These are phyloP conservation scores for Momotus momota DNA, from an alignment of 2,797 vertebrate genomes.

Conservation along the genomic window DNA sequence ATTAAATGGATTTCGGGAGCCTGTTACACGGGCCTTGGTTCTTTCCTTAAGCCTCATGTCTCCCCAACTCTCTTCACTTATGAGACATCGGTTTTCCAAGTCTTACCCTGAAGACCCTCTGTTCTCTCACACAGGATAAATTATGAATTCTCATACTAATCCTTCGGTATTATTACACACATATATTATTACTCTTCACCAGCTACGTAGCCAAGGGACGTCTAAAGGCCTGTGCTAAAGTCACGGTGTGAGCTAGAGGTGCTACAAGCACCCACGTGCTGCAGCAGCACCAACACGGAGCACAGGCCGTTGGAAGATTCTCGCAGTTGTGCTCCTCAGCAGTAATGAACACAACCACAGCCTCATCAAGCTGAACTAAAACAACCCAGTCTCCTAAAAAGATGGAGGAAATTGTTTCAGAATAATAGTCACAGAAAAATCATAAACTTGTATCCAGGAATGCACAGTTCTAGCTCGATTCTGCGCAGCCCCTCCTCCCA, in stretches of 20 bases:
- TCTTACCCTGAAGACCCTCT: not conserved
- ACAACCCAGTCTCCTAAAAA: not conserved
- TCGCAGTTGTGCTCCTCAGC: not conserved
- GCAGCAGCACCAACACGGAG: fast-evolving
- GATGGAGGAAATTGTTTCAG: not conserved
- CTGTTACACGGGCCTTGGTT: not conserved
- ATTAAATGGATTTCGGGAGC: not conserved
- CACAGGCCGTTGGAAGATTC: not conserved
- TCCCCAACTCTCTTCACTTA: not conserved
- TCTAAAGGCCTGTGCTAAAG: not conserved
- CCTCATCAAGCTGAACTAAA: not conserved
- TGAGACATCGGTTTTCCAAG: not conserved
- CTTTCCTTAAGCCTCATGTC: not conserved
- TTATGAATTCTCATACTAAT: not conserved
- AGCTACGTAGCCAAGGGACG: not conserved
- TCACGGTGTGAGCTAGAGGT: not conserved
- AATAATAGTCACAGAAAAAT: not conserved
- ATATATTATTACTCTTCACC: not conserved
- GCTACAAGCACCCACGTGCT: not conserved
- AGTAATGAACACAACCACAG: not conserved
- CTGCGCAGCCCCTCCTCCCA: not conserved
- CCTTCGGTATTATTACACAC: not conserved
- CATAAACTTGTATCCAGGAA: not conserved
- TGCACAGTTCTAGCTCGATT: fast-evolving
- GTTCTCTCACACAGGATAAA: not conserved